Conservation (phyloP, 2,888 invertebrate genomes). For the Sinotaia quadrata region DNA sequence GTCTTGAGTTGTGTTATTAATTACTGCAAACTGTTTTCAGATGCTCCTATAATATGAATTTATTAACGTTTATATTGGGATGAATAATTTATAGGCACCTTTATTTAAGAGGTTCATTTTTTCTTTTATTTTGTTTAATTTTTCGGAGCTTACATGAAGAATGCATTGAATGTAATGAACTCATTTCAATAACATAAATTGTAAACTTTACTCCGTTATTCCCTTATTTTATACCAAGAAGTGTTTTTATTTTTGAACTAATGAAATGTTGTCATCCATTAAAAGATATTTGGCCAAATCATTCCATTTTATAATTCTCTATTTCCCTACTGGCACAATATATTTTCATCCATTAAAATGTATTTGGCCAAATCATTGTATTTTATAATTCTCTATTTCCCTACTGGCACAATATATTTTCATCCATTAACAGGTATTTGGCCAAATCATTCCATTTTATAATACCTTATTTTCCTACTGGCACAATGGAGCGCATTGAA, state of each 20-base stretch:
- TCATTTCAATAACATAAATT: neutral
- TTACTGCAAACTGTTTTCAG: too few relatives aligned
- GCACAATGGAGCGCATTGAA: conserved; percentile 73
- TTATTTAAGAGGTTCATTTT: too few relatives aligned
- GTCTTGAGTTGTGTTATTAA: too few relatives aligned
- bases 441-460: conserved; percentile 71
- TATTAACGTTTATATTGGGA: too few relatives aligned
- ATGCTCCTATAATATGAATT: too few relatives aligned
- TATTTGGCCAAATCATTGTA: conserved; percentile 71
- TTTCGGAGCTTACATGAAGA: too few relatives aligned
- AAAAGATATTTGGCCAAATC: conserved; percentile 71
- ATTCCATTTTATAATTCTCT: conserved; percentile 71
- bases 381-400: conserved; percentile 72
- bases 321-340: conserved; percentile 73
- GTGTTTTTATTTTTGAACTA: neutral
- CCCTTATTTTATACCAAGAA: neutral
- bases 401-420: conserved; percentile 70
- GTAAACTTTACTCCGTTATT: neutral
- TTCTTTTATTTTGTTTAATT: too few relatives aligned
- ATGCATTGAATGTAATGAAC: too few relatives aligned
- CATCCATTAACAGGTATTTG: conserved; percentile 62
- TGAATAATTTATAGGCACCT: too few relatives aligned
- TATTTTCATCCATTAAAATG: conserved; percentile 42
- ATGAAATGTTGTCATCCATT: neutral
- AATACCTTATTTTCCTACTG: conserved; percentile 73